A percentile compares a stretch with the other conserved stretches of the same genome.
Conservation (phyloP, 2,888 invertebrate genomes). For the Encarsia formosa region DNA sequence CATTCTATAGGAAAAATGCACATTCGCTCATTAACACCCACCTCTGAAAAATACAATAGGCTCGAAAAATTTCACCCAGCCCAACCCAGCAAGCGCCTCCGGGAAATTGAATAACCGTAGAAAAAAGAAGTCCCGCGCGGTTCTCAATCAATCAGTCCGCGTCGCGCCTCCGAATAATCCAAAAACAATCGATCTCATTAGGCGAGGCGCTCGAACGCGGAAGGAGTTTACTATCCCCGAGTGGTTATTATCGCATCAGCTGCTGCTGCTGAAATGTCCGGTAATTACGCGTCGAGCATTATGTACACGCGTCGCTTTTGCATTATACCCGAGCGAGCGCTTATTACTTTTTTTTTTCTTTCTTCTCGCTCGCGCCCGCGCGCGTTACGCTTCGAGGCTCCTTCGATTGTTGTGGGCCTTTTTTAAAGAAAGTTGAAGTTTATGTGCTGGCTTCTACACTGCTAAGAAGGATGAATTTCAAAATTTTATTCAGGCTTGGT, state of each 20-base stretch:
- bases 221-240: background rate
- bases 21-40: no score
- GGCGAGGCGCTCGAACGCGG: background rate
- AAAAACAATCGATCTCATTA: background rate
- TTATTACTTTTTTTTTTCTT: background rate
- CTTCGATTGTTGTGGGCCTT: background rate
- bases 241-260: constrained; percentile 5
- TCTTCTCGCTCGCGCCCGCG: background rate
- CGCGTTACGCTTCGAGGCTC: background rate
- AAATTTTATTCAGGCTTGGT: no score
- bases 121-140: no score
- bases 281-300: background rate
- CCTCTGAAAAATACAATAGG: no score
- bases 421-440: background rate
- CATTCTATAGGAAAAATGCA: no score
- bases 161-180: no score
- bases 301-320: background rate
- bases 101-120: no score
- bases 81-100: no score
- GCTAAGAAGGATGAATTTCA: no score
- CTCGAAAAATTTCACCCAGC: no score
- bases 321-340: background rate
- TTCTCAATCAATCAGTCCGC: no score
- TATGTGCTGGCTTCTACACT: no score
- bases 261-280: background rate